Percentiles rank a stretch among this genome's conserved stretches.
Evolutionary conservation across 2,113 vertebrate species (phyloP).

Genomic region (Plecotus auritus): DNA sequence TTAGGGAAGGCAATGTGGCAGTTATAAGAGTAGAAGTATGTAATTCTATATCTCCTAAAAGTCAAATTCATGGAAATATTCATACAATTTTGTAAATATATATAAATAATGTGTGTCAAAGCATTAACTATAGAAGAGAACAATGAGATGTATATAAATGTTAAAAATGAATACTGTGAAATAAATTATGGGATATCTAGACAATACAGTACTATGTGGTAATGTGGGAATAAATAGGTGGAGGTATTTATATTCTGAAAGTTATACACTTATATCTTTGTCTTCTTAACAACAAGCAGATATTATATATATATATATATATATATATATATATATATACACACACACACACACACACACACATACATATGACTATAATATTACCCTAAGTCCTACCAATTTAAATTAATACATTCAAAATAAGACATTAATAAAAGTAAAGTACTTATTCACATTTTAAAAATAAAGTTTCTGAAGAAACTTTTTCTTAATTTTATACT

Average conservation of each 20-base stretch:
- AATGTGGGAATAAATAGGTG: background rate
- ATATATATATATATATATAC: background rate
- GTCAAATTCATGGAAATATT: constrained; percentile 10
- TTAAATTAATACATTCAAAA: background rate
- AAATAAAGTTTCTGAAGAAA: background rate
- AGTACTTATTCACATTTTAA: background rate
- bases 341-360: background rate
- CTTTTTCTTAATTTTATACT: background rate
- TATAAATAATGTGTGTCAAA: background rate
- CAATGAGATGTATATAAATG: background rate
- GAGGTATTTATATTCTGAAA: background rate
- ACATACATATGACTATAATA: background rate
- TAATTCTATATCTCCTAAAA: background rate
- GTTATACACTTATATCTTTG: background rate
- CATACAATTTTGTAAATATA: background rate
- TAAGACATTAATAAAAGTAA: background rate
- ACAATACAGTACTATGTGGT: background rate
- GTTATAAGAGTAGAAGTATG: background rate
- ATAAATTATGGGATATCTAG: background rate
- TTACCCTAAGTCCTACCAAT: background rate
- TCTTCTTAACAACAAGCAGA: background rate
- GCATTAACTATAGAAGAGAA: background rate
- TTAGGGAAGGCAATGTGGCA: background rate
- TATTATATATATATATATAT: background rate
- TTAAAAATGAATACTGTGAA: background rate